phyloP scores from a whole-genome alignment of 2,797 vertebrate species.

The Distichodus sexfasciatus region DNA sequence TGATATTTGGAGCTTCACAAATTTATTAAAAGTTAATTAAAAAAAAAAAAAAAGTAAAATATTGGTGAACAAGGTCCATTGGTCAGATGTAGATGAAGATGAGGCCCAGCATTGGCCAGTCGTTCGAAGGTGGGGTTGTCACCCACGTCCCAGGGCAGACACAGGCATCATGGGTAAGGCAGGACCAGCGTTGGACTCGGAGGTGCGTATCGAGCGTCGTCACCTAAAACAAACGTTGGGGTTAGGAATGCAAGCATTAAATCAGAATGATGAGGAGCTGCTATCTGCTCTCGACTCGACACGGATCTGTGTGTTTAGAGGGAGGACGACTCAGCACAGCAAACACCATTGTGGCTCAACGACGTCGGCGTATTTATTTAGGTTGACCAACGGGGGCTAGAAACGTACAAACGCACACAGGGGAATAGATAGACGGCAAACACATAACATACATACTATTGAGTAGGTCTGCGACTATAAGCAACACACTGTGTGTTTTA shows the following conservation, averaged over 20 bases:
- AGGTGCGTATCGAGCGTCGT: no score
- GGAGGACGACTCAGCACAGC: constrained; percentile 37
- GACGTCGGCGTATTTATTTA: constrained; percentile 35
- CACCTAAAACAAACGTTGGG: constrained; percentile 50
- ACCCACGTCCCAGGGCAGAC: not conserved
- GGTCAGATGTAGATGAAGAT: no score
- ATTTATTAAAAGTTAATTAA: no score
- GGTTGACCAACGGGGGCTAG: not conserved
- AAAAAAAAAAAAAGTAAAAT: no score
- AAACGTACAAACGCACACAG: not conserved
- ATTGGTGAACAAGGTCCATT: no score
- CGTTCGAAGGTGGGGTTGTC: not conserved
- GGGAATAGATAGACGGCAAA: not conserved
- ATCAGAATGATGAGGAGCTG: constrained; percentile 36
- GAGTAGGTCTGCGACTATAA: no score
- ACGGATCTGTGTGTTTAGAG: constrained; percentile 46
- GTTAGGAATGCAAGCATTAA: constrained; percentile 43
- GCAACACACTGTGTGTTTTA: no score
- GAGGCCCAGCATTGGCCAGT: no score
- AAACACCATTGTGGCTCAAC: constrained; percentile 38
- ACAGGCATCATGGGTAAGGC: not conserved
- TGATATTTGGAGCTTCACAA: no score
- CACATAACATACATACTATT: no score
- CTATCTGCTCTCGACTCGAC: constrained; percentile 44
- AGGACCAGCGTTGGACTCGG: no score